These are phyloP conservation scores for Danio aesculapii DNA, from an alignment of 2,797 vertebrate genomes.

Conservation along the genomic window DNA sequence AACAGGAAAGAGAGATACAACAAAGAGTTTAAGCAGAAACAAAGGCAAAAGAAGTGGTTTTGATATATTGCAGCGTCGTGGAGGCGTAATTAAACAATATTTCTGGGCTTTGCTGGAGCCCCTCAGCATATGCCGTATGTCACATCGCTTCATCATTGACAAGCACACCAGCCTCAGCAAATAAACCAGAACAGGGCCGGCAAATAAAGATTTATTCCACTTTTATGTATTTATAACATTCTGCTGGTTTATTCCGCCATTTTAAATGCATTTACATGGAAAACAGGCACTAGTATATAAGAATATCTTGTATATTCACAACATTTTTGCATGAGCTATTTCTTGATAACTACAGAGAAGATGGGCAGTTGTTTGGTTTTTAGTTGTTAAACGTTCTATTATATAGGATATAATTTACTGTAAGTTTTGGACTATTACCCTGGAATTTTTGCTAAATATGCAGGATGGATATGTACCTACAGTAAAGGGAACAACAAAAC, in stretches of 20 bases:
- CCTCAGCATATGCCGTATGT: conserved; percentile 68
- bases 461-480: not conserved
- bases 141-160: conserved; percentile 71
- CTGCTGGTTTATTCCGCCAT: conserved; percentile 44
- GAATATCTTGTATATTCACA: not conserved
- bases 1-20: conserved; percentile 27
- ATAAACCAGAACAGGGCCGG: conserved; percentile 63
- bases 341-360: too few species aligned
- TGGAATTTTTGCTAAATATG: not conserved
- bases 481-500: not conserved
- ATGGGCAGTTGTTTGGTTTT: not conserved
- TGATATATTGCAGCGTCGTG: conserved; percentile 70
- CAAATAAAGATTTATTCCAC: conserved; percentile 76
- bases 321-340: conserved; percentile 13
- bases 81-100: conserved; percentile 72
- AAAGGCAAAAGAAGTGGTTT: conserved; percentile 42
- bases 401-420: not conserved
- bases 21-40: conserved; percentile 43
- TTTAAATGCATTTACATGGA: conserved; percentile 56
- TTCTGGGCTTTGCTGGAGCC: conserved; percentile 58
- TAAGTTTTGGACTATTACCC: not conserved
- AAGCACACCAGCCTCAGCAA: conserved; percentile 63
- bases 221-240: conserved; percentile 54
- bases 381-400: not conserved
- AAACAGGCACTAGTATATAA: conserved; percentile 37